A percentile compares a stretch with the other conserved stretches of the same genome.
Conservation (phyloP, 2,113 vertebrate species). For the Saguinus imperator region DNA sequence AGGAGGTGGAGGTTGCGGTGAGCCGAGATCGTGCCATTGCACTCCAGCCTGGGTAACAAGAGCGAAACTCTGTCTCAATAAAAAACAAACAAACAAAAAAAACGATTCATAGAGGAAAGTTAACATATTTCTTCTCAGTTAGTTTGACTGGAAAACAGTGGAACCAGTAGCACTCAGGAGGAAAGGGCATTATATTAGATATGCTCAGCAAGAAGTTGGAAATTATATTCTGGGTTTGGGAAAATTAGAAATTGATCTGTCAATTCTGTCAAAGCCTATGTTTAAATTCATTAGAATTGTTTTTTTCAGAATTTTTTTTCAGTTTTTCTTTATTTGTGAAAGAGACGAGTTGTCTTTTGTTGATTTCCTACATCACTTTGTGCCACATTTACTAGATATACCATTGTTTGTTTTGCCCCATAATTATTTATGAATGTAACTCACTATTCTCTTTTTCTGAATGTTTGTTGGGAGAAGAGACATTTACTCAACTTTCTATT, state of each 20-base stretch:
- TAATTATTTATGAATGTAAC: neutral
- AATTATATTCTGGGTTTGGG: neutral
- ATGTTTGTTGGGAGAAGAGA: neutral
- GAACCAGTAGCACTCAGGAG: neutral
- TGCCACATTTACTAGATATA: neutral
- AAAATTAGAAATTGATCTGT: neutral
- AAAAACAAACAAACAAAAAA: no score
- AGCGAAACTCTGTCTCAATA: no score
- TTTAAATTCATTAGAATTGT: neutral
- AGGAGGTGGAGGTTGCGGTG: no score
- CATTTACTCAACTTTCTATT: constrained; percentile 7
- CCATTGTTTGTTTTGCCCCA: neutral
- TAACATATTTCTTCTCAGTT: neutral
- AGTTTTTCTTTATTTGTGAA: neutral
- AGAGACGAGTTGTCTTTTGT: neutral
- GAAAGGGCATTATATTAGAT: neutral
- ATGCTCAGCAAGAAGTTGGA: neutral
- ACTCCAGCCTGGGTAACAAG: no score
- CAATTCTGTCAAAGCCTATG: neutral
- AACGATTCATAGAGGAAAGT: neutral
- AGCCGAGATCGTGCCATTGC: no score
- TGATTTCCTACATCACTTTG: neutral
- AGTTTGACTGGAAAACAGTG: neutral
- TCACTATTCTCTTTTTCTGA: neutral
- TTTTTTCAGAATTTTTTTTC: neutral